These are phyloP conservation scores for Chionoecetes opilio DNA, from an alignment of 1,140 invertebrate species.

Conservation along the genomic window DNA sequence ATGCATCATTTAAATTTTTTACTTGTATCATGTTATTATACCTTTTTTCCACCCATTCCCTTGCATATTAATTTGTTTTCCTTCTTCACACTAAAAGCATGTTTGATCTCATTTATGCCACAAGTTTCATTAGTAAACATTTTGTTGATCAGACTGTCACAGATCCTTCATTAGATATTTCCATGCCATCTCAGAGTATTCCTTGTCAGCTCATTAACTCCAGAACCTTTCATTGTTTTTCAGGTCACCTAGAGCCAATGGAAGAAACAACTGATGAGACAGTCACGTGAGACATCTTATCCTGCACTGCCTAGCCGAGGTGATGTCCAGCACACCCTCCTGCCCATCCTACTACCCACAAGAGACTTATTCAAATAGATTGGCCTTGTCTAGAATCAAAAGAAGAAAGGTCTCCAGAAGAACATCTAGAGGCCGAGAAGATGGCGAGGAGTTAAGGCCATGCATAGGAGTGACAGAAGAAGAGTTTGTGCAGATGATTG, in stretches of 20 bases:
- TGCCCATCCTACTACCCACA: neutral
- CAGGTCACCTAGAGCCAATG: slow-evolving; percentile 46
- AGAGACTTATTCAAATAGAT: slow-evolving; percentile 46
- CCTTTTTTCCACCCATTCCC: too few relatives aligned
- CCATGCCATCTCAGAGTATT: too few relatives aligned
- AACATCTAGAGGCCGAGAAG: slow-evolving; percentile 56
- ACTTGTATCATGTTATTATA: too few relatives aligned
- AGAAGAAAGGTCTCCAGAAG: slow-evolving; percentile 55
- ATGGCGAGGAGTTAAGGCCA: slow-evolving; percentile 70
- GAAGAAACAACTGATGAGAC: slow-evolving; percentile 54
- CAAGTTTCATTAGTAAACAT: too few relatives aligned
- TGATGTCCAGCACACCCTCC: slow-evolving; percentile 40
- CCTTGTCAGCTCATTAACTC: too few relatives aligned
- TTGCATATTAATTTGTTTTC: too few relatives aligned
- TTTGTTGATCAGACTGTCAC: too few relatives aligned
- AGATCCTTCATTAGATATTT: too few relatives aligned
- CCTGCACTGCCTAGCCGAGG: slow-evolving; percentile 49
- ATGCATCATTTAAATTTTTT: too few relatives aligned
- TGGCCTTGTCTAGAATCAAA: slow-evolving; percentile 51
- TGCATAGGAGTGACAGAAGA: slow-evolving; percentile 72
- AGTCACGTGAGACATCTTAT: slow-evolving; percentile 57
- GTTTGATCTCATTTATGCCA: too few relatives aligned
- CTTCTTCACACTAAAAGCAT: too few relatives aligned
- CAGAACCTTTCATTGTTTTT: neutral
- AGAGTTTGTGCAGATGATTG: slow-evolving; percentile 79